phyloP scores from a whole-genome alignment of 30 jellyfish, hydroid and myxozoan genomes.

The Morbakka virulenta region DNA sequence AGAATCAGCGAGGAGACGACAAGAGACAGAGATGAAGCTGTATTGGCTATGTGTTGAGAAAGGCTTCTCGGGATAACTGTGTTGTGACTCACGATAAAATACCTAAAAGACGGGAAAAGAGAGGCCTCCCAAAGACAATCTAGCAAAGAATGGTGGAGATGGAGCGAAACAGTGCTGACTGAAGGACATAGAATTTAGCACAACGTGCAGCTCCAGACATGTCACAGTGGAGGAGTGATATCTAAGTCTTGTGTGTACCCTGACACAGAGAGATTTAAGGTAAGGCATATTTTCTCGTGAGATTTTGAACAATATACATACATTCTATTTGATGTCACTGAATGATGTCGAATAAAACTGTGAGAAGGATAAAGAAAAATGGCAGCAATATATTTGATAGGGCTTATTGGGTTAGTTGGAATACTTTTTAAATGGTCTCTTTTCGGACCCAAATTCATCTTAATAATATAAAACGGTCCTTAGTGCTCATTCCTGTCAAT shows the following conservation, averaged over 20 bases:
- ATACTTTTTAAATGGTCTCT: too few species aligned
- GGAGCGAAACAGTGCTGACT: not conserved
- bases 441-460: too few species aligned
- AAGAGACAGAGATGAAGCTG: not conserved
- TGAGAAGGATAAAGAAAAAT: too few species aligned
- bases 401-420: too few species aligned
- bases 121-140: not conserved
- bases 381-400: too few species aligned
- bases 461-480: too few species aligned
- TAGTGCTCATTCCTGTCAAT: too few species aligned
- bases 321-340: too few species aligned
- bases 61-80: not conserved
- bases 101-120: too few species aligned
- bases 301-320: too few species aligned
- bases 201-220: not conserved
- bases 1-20: not conserved
- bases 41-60: not conserved
- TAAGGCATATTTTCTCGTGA: too few species aligned
- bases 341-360: too few species aligned
- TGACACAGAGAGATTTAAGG: not conserved
- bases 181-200: not conserved
- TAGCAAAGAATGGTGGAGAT: not conserved
- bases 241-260: not conserved
- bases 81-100: not conserved
- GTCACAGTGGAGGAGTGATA: not conserved